Evolutionary conservation across 1,140 invertebrate genomes (phyloP).

Genomic region (Bilobella aurantiaca): DNA sequence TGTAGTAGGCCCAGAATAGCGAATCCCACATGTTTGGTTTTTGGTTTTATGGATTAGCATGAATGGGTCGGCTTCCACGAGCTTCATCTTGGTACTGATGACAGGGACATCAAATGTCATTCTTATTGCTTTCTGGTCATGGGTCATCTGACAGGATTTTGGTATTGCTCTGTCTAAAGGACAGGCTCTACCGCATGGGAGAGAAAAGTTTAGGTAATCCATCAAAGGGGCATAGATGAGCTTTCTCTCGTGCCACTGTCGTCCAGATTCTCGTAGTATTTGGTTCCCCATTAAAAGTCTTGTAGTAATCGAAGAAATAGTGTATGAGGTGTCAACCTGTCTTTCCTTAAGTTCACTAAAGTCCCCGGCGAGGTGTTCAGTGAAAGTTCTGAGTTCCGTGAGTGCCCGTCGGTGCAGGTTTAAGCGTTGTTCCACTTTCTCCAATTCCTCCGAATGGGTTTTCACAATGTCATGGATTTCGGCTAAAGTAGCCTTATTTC

Average conservation of each 20-base stretch:
- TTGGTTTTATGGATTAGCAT: constrained; percentile 2
- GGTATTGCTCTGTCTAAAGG: not conserved
- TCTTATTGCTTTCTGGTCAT: not conserved
- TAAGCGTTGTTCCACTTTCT: not conserved
- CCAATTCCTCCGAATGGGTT: not conserved
- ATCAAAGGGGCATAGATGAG: not conserved
- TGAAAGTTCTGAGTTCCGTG: not conserved
- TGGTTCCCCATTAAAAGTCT: not conserved
- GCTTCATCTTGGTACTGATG: constrained; percentile 7
- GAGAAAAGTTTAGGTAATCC: constrained; percentile 7
- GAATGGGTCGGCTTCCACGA: constrained; percentile 23
- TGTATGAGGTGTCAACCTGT: not conserved
- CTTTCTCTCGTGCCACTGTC: constrained; percentile 8
- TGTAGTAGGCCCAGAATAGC: constrained; percentile 13
- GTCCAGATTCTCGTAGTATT: not conserved
- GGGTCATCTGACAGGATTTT: not conserved
- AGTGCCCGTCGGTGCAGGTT: not conserved
- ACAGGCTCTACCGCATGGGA: constrained; percentile 16
- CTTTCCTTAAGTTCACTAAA: not conserved
- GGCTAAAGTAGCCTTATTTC: not conserved
- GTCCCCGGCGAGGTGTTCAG: not conserved
- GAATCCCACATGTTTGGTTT: constrained; percentile 14
- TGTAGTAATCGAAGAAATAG: not conserved
- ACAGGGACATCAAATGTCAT: constrained; percentile 13
- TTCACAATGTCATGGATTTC: not conserved